These are phyloP conservation scores for Xylota segnis DNA, from an alignment of 2,888 invertebrate genomes.

Conservation along the genomic window DNA sequence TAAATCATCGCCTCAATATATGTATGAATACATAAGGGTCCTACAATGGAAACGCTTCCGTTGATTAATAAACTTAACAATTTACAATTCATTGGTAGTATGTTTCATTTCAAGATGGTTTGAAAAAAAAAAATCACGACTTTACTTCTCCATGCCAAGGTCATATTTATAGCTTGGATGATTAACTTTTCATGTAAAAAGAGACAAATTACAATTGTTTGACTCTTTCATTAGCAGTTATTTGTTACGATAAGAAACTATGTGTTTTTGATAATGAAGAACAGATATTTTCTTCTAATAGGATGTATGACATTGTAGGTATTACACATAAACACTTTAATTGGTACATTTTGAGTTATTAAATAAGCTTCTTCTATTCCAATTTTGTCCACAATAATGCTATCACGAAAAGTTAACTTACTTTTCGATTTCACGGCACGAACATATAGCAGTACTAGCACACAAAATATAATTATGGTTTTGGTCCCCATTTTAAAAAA, in stretches of 20 bases:
- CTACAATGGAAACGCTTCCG: no score
- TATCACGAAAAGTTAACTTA: constrained; percentile 44
- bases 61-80: no score
- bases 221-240: not conserved
- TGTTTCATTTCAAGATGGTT: not conserved
- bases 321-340: no score
- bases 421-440: constrained; percentile 56
- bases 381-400: not conserved
- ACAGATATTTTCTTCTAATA: no score
- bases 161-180: not conserved
- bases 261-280: not conserved
- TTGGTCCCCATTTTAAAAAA: constrained; percentile 33
- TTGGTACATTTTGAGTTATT: no score
- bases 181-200: constrained; percentile 37
- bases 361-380: not conserved
- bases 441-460: constrained; percentile 13
- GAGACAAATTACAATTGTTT: constrained; percentile 18
- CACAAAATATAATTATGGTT: constrained; percentile 36
- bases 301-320: no score
- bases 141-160: not conserved
- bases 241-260: not conserved
- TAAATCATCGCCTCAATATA: no score
- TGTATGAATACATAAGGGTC: no score
- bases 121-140: not conserved
- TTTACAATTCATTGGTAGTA: not conserved